Conservation (phyloP, 2,113 vertebrate species). For the Ammodytes dubius region DNA sequence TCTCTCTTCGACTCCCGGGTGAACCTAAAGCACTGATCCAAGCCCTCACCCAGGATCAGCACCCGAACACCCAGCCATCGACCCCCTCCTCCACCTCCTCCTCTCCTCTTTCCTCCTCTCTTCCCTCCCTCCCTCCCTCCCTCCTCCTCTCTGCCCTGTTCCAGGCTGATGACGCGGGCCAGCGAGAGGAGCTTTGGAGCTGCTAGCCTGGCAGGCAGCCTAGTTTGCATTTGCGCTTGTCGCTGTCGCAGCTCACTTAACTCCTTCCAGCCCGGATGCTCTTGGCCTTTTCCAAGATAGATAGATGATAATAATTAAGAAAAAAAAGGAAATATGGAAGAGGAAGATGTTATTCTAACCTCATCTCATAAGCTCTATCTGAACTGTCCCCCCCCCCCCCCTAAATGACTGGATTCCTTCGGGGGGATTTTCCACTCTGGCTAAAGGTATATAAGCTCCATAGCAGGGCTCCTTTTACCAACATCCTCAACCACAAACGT, state of each 20-base stretch:
- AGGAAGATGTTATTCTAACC: constrained; percentile 10
- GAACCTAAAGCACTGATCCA: constrained; percentile 53
- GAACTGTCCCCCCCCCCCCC: background rate
- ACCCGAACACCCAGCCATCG: constrained; percentile 58
- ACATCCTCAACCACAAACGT: background rate
- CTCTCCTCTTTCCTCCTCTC: constrained; percentile 47
- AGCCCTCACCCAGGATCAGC: constrained; percentile 55
- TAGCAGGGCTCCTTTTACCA: background rate
- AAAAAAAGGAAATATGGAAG: background rate
- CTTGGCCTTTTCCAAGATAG: constrained; percentile 63
- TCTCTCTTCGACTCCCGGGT: constrained; percentile 43
- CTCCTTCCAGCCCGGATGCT: constrained; percentile 86
- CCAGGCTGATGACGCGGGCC: constrained; percentile 86
- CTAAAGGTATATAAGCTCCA: background rate
- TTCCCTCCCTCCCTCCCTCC: constrained; percentile 19
- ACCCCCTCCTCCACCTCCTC: constrained; percentile 37
- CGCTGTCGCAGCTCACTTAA: constrained; percentile 88
- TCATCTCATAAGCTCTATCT: constrained; percentile 11
- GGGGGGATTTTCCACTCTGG: background rate
- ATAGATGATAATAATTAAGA: constrained; percentile 1
- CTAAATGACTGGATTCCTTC: background rate
- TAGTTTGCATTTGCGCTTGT: constrained; percentile 89
- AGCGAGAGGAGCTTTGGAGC: constrained; percentile 85
- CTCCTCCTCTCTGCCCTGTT: constrained; percentile 63
- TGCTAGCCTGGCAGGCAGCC: constrained; percentile 90